phyloP scores from a whole-genome alignment of 2,888 invertebrate genomes.

The Allygus modestus region DNA sequence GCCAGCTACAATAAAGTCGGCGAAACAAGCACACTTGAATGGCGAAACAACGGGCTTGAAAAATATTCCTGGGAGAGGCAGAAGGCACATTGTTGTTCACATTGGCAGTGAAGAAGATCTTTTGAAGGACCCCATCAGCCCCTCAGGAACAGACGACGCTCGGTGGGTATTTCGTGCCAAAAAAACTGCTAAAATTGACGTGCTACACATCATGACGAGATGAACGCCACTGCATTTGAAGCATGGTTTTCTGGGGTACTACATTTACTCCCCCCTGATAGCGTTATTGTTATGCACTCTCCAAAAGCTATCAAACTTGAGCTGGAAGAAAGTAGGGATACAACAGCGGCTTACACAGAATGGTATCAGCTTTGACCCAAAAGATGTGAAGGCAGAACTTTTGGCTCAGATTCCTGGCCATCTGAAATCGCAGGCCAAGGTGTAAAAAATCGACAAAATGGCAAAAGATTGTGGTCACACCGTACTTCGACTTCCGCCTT shows the following conservation, averaged over 20 bases:
- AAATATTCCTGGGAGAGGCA: background rate
- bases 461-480: too few relatives aligned
- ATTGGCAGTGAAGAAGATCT: background rate
- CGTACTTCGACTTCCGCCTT: too few relatives aligned
- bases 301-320: background rate
- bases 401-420: too few relatives aligned
- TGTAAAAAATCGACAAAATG: too few relatives aligned
- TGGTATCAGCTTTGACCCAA: too few relatives aligned
- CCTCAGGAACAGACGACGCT: background rate
- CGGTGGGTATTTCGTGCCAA: background rate
- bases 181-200: background rate
- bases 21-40: background rate
- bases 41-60: background rate
- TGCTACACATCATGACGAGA: background rate
- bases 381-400: too few relatives aligned
- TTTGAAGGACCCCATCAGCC: background rate
- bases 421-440: too few relatives aligned
- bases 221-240: background rate
- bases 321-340: background rate
- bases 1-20: background rate
- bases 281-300: background rate
- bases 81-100: background rate
- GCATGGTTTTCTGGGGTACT: background rate
- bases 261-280: background rate
- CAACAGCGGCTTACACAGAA: background rate